Evolutionary conservation across 2,888 invertebrate genomes (phyloP).

Genomic region (Byasa hedistus): DNA sequence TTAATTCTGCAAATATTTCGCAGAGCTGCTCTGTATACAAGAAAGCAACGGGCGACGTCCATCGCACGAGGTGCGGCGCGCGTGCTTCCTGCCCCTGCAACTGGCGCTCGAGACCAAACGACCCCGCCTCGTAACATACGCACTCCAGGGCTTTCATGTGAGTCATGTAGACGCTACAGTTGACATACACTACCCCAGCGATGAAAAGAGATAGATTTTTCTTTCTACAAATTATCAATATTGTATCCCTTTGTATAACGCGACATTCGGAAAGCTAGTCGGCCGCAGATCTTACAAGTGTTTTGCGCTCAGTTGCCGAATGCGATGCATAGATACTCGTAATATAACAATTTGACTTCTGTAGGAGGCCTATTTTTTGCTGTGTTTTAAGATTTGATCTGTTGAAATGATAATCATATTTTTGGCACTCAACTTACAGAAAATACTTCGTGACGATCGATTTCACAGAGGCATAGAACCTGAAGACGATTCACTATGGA

Average conservation of each 20-base stretch:
- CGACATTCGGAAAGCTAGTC: no score
- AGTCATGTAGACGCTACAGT: no score
- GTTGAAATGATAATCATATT: not conserved
- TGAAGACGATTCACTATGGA: conserved; percentile 95
- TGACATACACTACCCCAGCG: no score
- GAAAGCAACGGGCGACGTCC: conserved; percentile 88
- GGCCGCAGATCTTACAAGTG: no score
- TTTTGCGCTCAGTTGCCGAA: no score
- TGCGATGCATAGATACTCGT: no score
- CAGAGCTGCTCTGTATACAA: conserved; percentile 90
- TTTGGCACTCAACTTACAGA: conserved; percentile 72
- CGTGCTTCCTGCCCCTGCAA: conserved; percentile 91
- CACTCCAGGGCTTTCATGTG: conserved; percentile 94
- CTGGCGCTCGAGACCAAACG: conserved; percentile 92
- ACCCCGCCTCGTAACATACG: conserved; percentile 90
- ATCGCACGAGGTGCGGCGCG: conserved; percentile 90
- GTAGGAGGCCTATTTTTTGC: no score
- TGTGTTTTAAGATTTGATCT: no score
- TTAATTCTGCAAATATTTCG: conserved; percentile 9
- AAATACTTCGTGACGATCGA: conserved; percentile 93
- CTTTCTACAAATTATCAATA: no score
- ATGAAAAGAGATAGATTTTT: no score
- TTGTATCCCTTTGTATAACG: no score
- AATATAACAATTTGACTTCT: no score
- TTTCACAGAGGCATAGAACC: conserved; percentile 94